Conservation (phyloP, 2,113 vertebrate genomes). For the Circaetus cinerascens region DNA sequence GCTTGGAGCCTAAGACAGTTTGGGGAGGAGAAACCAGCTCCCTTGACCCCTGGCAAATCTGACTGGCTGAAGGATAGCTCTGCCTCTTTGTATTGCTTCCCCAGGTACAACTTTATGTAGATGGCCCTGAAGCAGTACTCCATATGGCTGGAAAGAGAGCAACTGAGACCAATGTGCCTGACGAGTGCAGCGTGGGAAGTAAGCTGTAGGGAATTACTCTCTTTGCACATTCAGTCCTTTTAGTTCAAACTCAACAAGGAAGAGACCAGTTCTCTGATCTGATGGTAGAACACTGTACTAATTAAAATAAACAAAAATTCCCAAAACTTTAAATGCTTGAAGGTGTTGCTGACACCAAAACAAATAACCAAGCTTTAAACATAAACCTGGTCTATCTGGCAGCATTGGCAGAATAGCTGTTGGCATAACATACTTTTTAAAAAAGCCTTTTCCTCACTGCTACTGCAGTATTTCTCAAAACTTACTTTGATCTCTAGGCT, state of each 20-base stretch:
- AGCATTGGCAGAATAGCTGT: background rate
- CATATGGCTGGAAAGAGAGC: background rate
- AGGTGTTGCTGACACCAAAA: background rate
- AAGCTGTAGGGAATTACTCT: background rate
- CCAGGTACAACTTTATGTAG: background rate
- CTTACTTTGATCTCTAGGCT: background rate
- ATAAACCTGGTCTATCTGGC: background rate
- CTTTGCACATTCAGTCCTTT: background rate
- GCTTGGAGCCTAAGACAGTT: too few species aligned
- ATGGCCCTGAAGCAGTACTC: background rate
- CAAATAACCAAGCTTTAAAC: background rate
- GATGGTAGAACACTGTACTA: background rate
- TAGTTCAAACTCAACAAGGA: background rate
- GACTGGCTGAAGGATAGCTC: too few species aligned
- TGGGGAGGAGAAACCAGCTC: background rate
- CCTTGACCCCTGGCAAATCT: background rate
- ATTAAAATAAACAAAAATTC: background rate
- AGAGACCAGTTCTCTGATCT: background rate
- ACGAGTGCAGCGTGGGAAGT: background rate
- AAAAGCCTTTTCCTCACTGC: background rate
- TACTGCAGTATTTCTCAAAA: background rate
- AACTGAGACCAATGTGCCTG: rapidly evolving
- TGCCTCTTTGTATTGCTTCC: background rate
- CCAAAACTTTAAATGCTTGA: background rate
- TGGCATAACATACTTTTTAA: background rate